These are phyloP conservation scores for Thalassaphorura encarpata DNA, from an alignment of 1,140 invertebrate genomes.

Conservation along the genomic window DNA sequence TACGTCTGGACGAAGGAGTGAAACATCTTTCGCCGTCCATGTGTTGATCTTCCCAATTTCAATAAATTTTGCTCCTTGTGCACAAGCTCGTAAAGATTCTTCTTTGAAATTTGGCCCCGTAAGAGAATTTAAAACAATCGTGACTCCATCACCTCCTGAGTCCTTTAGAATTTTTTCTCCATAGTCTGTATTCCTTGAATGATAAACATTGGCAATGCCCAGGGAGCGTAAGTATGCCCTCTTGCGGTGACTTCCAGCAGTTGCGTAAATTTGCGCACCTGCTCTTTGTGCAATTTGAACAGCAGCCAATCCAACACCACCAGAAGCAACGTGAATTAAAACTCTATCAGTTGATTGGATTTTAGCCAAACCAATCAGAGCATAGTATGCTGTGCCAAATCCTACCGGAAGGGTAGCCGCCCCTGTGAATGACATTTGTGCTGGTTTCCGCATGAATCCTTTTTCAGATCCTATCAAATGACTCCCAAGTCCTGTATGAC, in stretches of 20 bases:
- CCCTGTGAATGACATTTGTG: not conserved
- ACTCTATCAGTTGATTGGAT: constrained; percentile 42
- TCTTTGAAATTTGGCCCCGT: constrained; percentile 52
- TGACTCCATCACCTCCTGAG: constrained; percentile 44
- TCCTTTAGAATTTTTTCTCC: constrained; percentile 44
- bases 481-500: not conserved
- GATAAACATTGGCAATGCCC: constrained; percentile 40
- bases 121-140: constrained; percentile 53
- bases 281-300: constrained; percentile 45
- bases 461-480: not conserved
- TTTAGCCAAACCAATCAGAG: not conserved
- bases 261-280: constrained; percentile 32
- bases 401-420: constrained; percentile 9
- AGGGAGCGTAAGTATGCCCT: constrained; percentile 6
- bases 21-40: constrained; percentile 10
- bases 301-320: constrained; percentile 49
- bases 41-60: constrained; percentile 61
- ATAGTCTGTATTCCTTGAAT: constrained; percentile 46
- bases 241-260: constrained; percentile 16
- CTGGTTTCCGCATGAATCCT: not conserved
- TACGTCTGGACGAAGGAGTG: constrained; percentile 9
- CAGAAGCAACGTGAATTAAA: constrained; percentile 53
- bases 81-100: constrained; percentile 50
- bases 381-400: constrained; percentile 9
- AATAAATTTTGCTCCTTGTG: constrained; percentile 53